These are phyloP conservation scores for Drosophila helvetica DNA, from an alignment of 2,888 invertebrate species.

Conservation along the genomic window DNA sequence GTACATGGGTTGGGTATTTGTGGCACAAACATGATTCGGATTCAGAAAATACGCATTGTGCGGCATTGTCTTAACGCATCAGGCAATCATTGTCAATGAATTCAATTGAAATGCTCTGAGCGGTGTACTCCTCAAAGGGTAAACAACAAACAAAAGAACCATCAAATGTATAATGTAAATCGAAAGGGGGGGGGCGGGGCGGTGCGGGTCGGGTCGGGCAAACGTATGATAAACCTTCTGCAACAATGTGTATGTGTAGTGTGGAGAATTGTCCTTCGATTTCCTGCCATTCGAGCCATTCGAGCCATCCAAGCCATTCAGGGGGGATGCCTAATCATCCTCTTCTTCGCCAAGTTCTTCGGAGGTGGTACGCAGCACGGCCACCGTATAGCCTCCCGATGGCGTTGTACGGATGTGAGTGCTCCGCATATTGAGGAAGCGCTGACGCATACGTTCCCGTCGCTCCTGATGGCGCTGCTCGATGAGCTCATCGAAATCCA, in stretches of 20 bases:
- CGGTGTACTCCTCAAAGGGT: conserved; percentile 18
- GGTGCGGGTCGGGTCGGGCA: too few species aligned
- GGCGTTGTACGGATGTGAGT: conserved; percentile 19
- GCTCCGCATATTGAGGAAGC: conserved; percentile 53
- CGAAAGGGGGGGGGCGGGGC: background rate
- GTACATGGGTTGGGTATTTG: conserved; percentile 34
- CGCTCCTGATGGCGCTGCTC: conserved; percentile 66
- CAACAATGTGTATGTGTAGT: background rate
- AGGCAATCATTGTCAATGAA: conserved; percentile 49
- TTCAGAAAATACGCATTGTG: conserved; percentile 40
- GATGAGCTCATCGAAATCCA: conserved; percentile 64
- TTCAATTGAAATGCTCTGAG: conserved; percentile 18
- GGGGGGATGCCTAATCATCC: background rate
- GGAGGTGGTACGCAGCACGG: conserved; percentile 59
- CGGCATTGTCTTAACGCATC: conserved; percentile 62
- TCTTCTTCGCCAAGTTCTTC: background rate
- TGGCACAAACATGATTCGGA: conserved; percentile 51
- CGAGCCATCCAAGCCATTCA: too few species aligned
- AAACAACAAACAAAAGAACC: conserved; percentile 8
- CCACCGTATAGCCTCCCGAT: conserved; percentile 49
- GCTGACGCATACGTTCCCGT: conserved; percentile 63
- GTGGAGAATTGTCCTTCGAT: background rate
- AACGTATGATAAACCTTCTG: background rate
- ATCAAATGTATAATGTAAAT: background rate
- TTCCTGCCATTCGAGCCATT: too few species aligned